Evolutionary conservation across 2,888 invertebrate species (phyloP), one percentile per base, ranked within the genome.

Genomic region (Lathronympha strigana): DNA sequence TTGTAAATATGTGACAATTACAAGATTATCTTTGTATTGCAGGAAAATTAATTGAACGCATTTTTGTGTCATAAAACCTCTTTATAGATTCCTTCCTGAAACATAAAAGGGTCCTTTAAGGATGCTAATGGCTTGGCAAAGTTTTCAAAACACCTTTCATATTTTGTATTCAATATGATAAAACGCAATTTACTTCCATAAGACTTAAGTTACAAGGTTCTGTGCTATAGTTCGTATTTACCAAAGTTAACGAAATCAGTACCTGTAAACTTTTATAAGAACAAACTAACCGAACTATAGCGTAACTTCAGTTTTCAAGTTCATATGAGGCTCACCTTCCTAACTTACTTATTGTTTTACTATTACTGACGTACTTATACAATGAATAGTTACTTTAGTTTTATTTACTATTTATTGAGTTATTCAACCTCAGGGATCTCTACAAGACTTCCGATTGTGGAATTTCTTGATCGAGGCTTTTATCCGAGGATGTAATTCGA

Each of bases 241-340:
- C 19, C 13, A 31, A 15, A 31, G 31, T 53, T 54, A 38, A 15
- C 9, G 23, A 23, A 8, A 11, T 40, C 11, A 0, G n/a, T 19
- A 38, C 23, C 13, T 54, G 17, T 51, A 23, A 15, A 40, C 25
- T 40, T 25, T 55, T 55, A n/a, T 15, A 40, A 40, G 54, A 55
- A 55, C 53, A 36, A 21, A 36, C n/a, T 40, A 28, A 25, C 53
- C 9, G 1, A 38, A 54, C 17, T 55, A 13, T 8, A 36, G 6
- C n/a, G 53, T 40, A 55, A 28, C 19, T 55, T 43, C 11, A 54
- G 54, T 54, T 38, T 15, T 38, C 21, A 36, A 53, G 53, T 53
- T 51, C 19, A 33, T 21, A 19, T 33, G 17, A n/a, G 25, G 54
- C 15, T 23, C 40, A 19, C 43, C 28, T 43, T 28, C 11, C 28